Base-by-base conservation (phyloP, 2,113 vertebrate species). In the Oncorhynchus gorbuscha region DNA sequence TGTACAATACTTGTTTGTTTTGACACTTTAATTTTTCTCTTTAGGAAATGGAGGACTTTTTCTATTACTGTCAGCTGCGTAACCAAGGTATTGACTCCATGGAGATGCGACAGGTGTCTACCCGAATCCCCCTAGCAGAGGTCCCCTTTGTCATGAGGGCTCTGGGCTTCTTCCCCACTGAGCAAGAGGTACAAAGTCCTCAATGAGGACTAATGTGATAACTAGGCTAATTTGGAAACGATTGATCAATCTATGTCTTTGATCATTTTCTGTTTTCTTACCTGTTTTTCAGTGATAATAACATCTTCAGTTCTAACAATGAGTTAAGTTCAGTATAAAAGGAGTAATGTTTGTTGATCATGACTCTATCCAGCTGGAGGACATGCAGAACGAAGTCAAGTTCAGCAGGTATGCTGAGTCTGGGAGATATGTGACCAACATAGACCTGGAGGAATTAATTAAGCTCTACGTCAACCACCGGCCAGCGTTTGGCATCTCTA, bases 1-100 rank as follows among this genome's bases (percentile, higher is more conserved):
- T 62, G 18, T 9, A 24, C 59, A 62, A 22, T 62, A 9, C 18
- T 8, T 62, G 59, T n/a, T 5, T 45, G 16, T 32, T 18, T 22
- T 70, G 20, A 24, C 2, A n/a, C 20, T 86, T 89, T 12, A 0
- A 45, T 45, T 45, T 67, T 61, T 85, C 65, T 83, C 68, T 80
- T 24, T 12, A 99, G 98, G 96, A 96, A 73, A 94, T 98, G 80
- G 95, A 99, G 75, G 94, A 98, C 74, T 96, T 95, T 83, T 99
- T 99, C 89, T 98, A 96, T 86, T 97, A 96, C 1, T 95, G 93
- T 8, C 96, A 97, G 93, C 80, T 99, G 73, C 88, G 78, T 67
- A 89, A 89, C 69, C 95, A 97, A 74, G 94, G 93, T 3, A 88
- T 93, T 0, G 78, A 95, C 49, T 92, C 92, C 0, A 94, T 94